Evolutionary conservation across 2,797 vertebrate species (phyloP), one percentile per base, ranked within the genome.

Genomic region (Amphiprion clarkii): DNA sequence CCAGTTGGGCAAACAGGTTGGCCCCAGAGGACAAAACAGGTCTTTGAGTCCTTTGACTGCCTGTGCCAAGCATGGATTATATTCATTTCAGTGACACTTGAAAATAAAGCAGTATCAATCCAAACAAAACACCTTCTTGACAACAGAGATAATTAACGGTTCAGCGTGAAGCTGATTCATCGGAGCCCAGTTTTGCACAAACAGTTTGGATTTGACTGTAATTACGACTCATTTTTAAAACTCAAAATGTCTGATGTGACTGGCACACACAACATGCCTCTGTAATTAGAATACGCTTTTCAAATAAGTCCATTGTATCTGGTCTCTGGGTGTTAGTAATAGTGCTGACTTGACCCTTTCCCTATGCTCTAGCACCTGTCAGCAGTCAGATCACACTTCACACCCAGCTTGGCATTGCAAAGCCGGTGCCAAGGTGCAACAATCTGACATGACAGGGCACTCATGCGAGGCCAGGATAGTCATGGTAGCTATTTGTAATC

Each of bases 11-110:
- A 90, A 92, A 92, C 78, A 86, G 31, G 63, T 84, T 66, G 59
- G 68, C 71, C 74, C 72, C 62, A 54, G 73, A 75, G 81, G 84
- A 93, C 75, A 87, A 89, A 89, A 85, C 77, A 78, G 64, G 68
- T 81, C 82, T 89, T 89, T 86, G 67, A 88, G 53, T 55, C 52
- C 57, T 71, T 78, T 61, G 53, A 57, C 53, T 64, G 64, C 59
- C 62, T 67, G 52, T 82, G 79, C 88, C 90, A 93, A 87, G 59
- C 58, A 36, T 59, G 79, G 77, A 85, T 91, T 93, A 77, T 81
- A 74, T 87, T 82, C 65, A 87, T 89, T 90, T 84, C 76, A 87
- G 9, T 89, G 87, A 87, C 85, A 85, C 79, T 70, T 87, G 61
- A 25, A 73, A 84, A 88, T 80, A 78, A 88, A 88, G 71, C 63